phyloP scores from a whole-genome alignment of 2,113 vertebrate species.

The Oostethus manadensis region DNA sequence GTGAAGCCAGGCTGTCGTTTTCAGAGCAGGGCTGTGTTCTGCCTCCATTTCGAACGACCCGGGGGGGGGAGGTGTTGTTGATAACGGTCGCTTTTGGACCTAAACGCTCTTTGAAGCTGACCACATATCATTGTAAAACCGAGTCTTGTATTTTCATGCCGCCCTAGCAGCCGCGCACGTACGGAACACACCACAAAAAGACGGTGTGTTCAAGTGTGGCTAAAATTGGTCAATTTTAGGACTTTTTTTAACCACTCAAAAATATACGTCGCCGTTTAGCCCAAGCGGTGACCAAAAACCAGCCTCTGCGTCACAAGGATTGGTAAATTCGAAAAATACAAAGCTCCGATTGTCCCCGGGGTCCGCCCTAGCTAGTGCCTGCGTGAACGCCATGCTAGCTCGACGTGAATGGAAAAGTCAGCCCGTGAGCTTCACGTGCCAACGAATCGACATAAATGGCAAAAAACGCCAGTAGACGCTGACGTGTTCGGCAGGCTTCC shows the following conservation, averaged over 20 bases:
- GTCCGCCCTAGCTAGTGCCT: slow-evolving; percentile 25
- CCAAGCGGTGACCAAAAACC: neutral
- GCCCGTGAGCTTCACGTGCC: slow-evolving; percentile 48
- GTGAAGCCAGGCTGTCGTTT: slow-evolving; percentile 27
- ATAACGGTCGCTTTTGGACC: too few relatives aligned
- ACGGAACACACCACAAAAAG: too few relatives aligned
- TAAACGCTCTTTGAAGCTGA: neutral
- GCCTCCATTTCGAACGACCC: slow-evolving; percentile 53
- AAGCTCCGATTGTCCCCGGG: neutral
- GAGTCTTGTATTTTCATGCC: too few relatives aligned
- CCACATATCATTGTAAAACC: too few relatives aligned
- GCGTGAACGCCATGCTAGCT: neutral
- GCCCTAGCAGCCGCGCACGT: too few relatives aligned
- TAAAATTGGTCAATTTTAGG: too few relatives aligned
- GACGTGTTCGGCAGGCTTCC: slow-evolving; percentile 39
- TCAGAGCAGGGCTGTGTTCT: slow-evolving; percentile 29
- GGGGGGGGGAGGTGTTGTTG: neutral
- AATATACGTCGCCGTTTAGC: neutral
- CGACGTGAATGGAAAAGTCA: neutral
- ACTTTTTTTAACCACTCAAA: too few relatives aligned
- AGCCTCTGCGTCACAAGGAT: too few relatives aligned
- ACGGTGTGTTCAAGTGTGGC: too few relatives aligned
- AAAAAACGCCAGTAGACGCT: slow-evolving; percentile 57
- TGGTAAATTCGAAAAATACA: neutral
- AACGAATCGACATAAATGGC: slow-evolving; percentile 58